These are phyloP conservation scores for Eilema griseolum DNA, from an alignment of 2,888 invertebrate genomes.

Conservation along the genomic window DNA sequence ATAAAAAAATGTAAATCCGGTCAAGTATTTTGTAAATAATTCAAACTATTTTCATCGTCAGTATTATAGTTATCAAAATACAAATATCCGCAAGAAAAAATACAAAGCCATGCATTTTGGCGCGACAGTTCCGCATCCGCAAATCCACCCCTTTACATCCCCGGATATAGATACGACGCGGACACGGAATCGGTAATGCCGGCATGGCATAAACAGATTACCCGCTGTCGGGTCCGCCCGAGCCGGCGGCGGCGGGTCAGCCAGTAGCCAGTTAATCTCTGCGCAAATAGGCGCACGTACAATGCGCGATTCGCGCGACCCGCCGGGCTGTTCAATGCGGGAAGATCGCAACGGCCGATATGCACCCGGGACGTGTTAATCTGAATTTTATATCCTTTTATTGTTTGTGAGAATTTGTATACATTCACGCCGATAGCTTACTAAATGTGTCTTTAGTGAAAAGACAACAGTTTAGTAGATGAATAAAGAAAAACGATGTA, in stretches of 20 bases:
- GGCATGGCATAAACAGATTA: slow-evolving; percentile 70
- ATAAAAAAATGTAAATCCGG: too few relatives aligned
- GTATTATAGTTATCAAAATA: not conserved
- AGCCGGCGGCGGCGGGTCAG: slow-evolving; percentile 52
- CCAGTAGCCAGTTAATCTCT: slow-evolving; percentile 74
- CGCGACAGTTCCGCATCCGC: slow-evolving; percentile 37
- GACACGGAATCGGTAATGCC: slow-evolving; percentile 28
- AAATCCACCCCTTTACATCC: slow-evolving; percentile 45
- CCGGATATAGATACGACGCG: slow-evolving; percentile 35
- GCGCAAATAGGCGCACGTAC: slow-evolving; percentile 78
- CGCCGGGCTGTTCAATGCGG: slow-evolving; percentile 59
- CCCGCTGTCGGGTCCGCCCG: slow-evolving; percentile 56
- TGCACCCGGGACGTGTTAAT: slow-evolving; percentile 57
- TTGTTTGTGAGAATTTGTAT: slow-evolving; percentile 35
- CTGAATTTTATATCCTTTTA: slow-evolving; percentile 51
- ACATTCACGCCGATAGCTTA: slow-evolving; percentile 1
- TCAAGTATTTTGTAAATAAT: too few relatives aligned
- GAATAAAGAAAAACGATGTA: too few relatives aligned
- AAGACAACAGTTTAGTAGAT: slow-evolving; percentile 1
- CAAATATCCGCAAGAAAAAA: not conserved
- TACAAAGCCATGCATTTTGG: not conserved
- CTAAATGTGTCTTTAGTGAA: not conserved
- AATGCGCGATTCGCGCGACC: slow-evolving; percentile 49
- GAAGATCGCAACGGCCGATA: slow-evolving; percentile 55
- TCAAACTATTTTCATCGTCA: not conserved